Evolutionary conservation across 1,140 invertebrate species (phyloP), one percentile per base, ranked within the genome.

Genomic region (Ephestia elutella): DNA sequence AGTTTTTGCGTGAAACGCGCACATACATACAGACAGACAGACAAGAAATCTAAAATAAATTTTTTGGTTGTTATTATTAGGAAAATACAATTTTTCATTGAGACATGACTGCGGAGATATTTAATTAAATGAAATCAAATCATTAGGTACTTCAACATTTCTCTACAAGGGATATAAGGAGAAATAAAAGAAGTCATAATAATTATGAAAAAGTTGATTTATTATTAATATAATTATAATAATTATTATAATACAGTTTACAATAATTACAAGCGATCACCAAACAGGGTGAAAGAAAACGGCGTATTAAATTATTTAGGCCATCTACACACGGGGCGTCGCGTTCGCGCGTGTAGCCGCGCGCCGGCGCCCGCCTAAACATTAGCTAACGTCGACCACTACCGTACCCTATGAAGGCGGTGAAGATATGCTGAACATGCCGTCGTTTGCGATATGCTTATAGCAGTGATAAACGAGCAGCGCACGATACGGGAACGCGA

Each of bases 161-260:
- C n/a, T n/a, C n/a, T n/a, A n/a, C n/a, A n/a, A n/a, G n/a, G n/a
- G n/a, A n/a, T n/a, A n/a, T n/a, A n/a, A n/a, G n/a, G n/a, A n/a
- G n/a, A n/a, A 83, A 75, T 82, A 68, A 82, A 82, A 82, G 69
- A 78, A 59, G 60, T 72, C 61, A 73, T 85, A 86, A 81, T 87
- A 85, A 87, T 85, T 85, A 87, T 87, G 84, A 87, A 87, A 87
- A 87, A 87, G 84, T 87, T 87, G 82, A 87, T 87, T 87, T 87
- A 87, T 86, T 86, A 84, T 80, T 71, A 81, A 80, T 82, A 84
- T 81, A 86, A 84, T 86, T 85, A 87, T 86, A 85, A 86, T 87
- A 85, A 86, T 83, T 85, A 85, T 87, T 87, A 87, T 87, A 87
- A 86, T 87, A 86, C 82, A 87, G 85, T 87, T 87, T 87, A 87